Evolutionary conservation across 2,888 invertebrate species (phyloP).

Genomic region (Brenthis daphne): DNA sequence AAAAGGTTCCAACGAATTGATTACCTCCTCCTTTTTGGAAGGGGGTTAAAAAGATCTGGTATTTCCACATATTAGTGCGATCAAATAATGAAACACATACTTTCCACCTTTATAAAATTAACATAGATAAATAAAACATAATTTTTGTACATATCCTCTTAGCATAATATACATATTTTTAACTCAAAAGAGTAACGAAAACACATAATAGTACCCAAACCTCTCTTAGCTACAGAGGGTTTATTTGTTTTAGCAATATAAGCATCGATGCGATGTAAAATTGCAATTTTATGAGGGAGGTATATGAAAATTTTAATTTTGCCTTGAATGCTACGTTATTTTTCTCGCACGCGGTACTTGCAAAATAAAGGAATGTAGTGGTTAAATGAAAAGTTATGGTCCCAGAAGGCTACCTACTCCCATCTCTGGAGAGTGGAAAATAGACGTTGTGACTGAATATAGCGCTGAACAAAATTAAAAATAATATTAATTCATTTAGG

Average conservation of each 20-base stretch:
- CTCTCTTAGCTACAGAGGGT: neutral
- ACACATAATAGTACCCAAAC: neutral
- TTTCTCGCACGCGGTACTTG: slow-evolving; percentile 29
- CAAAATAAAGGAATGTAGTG: slow-evolving; percentile 27
- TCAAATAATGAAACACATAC: too few relatives aligned
- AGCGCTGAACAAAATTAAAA: slow-evolving; percentile 10
- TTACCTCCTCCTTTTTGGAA: too few relatives aligned
- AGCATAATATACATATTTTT: too few relatives aligned
- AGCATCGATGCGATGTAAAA: slow-evolving; percentile 19
- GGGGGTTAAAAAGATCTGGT: too few relatives aligned
- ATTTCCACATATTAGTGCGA: too few relatives aligned
- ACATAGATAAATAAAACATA: too few relatives aligned
- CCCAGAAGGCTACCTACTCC: slow-evolving; percentile 21
- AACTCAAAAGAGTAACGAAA: neutral
- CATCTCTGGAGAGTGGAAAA: slow-evolving; percentile 20
- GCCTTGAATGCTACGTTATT: slow-evolving; percentile 18
- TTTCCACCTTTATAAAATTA: too few relatives aligned
- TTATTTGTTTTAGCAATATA: slow-evolving; percentile 2
- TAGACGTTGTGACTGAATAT: slow-evolving; percentile 20
- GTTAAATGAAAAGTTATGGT: slow-evolving; percentile 43
- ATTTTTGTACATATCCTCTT: too few relatives aligned
- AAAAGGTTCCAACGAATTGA: too few relatives aligned
- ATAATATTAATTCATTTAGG: slow-evolving; percentile 1
- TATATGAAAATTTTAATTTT: slow-evolving; percentile 21
- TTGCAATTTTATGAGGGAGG: slow-evolving; percentile 19